Percentiles rank a stretch among this genome's conserved stretches.
Evolutionary conservation across 2,888 invertebrate genomes (phyloP).

Genomic region (Patella pellucida): DNA sequence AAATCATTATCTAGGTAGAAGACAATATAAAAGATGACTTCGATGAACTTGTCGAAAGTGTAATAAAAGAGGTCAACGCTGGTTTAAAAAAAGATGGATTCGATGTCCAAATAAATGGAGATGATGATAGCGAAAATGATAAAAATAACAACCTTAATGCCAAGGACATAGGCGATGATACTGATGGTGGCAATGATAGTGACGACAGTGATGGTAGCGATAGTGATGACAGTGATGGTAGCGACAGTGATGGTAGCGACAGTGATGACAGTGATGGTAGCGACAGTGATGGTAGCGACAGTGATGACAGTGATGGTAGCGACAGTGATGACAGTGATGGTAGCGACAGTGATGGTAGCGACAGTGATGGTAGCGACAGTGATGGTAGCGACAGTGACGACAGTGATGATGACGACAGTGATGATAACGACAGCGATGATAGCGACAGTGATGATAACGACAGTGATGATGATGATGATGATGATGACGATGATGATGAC

Average conservation of each 20-base stretch:
- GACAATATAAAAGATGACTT: not conserved
- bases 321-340: not conserved
- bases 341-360: not conserved
- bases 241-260: not conserved
- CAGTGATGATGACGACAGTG: too few relatives aligned
- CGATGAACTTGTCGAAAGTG: not conserved
- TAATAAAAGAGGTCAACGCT: not conserved
- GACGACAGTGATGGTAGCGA: not conserved
- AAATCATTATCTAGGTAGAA: not conserved
- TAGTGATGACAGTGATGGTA: not conserved
- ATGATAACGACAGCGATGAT: not conserved
- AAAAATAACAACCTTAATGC: not conserved
- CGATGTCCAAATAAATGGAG: not conserved
- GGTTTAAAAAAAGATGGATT: not conserved
- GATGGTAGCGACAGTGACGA: not conserved
- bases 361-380: not conserved
- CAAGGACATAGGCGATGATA: not conserved
- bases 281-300: not conserved
- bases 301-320: too few relatives aligned
- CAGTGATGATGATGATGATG: not conserved
- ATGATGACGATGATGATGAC: not conserved
- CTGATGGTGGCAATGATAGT: not conserved
- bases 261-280: too few relatives aligned
- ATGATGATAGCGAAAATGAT: not conserved
- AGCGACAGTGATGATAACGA: not conserved